Evolutionary conservation across 2,888 invertebrate genomes (phyloP).

Genomic region (Cerceris ruficornis): DNA sequence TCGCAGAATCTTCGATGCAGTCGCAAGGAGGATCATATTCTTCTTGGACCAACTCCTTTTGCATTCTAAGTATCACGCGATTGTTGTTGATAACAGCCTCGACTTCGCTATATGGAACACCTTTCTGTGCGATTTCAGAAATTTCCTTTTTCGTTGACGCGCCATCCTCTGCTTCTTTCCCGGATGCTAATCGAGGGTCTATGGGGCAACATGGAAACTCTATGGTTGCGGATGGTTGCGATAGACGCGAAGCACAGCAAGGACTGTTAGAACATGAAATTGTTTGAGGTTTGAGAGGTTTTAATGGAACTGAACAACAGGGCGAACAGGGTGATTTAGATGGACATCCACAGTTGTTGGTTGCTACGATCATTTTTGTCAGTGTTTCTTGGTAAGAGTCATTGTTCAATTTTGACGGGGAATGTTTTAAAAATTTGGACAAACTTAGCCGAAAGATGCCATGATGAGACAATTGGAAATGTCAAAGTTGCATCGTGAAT

Average conservation of each 20-base stretch:
- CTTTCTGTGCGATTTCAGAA: constrained; percentile 71
- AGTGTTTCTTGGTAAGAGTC: background rate
- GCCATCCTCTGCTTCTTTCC: background rate
- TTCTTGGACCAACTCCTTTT: constrained; percentile 29
- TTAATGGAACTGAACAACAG: background rate
- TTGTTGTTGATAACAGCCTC: constrained; percentile 73
- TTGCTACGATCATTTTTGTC: constrained; percentile 68
- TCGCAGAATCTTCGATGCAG: constrained; percentile 53
- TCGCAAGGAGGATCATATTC: constrained; percentile 74
- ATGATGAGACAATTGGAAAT: constrained; percentile 23
- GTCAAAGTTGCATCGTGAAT: constrained; percentile 13
- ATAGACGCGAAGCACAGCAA: background rate
- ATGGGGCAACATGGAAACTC: background rate
- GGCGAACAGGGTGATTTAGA: constrained; percentile 26
- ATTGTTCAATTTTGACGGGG: background rate
- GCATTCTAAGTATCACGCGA: constrained; percentile 58
- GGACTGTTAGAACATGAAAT: background rate
- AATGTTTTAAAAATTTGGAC: background rate
- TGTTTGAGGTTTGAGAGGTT: background rate
- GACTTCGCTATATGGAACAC: constrained; percentile 75
- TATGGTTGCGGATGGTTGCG: background rate
- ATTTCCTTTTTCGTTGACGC: constrained; percentile 27
- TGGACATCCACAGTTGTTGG: constrained; percentile 68
- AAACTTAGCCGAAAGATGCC: constrained; percentile 2
- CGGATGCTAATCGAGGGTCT: background rate